Evolutionary conservation across 2,888 invertebrate species (phyloP).

Genomic region (Ochlodes sylvanus): DNA sequence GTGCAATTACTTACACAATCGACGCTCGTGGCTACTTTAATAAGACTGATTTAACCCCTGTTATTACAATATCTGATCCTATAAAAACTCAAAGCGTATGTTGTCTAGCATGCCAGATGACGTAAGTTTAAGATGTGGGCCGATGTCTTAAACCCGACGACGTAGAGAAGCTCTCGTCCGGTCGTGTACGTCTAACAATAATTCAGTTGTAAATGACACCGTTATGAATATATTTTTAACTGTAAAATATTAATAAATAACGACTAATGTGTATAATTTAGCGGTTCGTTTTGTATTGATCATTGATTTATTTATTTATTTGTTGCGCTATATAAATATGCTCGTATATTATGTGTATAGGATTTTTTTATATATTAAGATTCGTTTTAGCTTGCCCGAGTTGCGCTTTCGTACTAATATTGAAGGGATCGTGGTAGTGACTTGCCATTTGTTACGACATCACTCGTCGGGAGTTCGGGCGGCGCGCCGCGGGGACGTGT

Average conservation of each 20-base stretch:
- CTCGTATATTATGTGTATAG: constrained; percentile 59
- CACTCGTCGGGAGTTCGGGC: neutral
- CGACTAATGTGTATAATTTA: constrained; percentile 64
- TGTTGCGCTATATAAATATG: constrained; percentile 55
- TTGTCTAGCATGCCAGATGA: too few species aligned
- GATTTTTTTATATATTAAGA: constrained; percentile 45
- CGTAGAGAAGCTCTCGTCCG: constrained; percentile 2
- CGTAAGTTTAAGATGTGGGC: too few species aligned
- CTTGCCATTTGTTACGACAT: constrained; percentile 61
- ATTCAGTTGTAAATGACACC: constrained; percentile 62
- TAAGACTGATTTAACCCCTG: neutral
- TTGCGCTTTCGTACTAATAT: constrained; percentile 57
- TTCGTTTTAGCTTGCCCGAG: constrained; percentile 68
- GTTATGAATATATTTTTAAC: constrained; percentile 58
- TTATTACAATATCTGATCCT: too few species aligned
- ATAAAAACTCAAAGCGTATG: too few species aligned
- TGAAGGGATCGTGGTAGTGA: constrained; percentile 45
- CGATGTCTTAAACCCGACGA: too few species aligned
- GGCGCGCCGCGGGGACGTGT: neutral
- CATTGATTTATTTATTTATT: constrained; percentile 73
- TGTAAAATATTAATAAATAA: constrained; percentile 46
- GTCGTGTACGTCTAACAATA: constrained; percentile 39
- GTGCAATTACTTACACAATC: too few species aligned
- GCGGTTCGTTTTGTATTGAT: constrained; percentile 58
- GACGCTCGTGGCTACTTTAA: too few species aligned